These are phyloP conservation scores for Tinea pellionella DNA, from an alignment of 2,888 invertebrate genomes.

Conservation along the genomic window DNA sequence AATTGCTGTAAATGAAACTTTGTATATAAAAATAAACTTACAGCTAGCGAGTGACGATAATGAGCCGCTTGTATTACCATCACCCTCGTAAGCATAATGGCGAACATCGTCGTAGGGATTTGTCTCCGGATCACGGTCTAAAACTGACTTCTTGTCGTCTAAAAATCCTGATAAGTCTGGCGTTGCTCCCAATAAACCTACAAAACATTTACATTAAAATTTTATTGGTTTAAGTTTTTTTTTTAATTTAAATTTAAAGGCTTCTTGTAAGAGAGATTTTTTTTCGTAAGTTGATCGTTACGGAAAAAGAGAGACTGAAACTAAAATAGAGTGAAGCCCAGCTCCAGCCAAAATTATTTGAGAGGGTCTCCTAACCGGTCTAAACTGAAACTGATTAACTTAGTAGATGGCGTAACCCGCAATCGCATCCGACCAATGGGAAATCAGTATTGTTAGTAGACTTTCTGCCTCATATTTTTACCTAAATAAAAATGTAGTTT, in stretches of 20 bases:
- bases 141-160: slow-evolving; percentile 87
- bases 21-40: slow-evolving; percentile 60
- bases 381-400: no score
- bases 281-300: no score
- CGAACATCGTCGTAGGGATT: slow-evolving; percentile 96
- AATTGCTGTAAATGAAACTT: neutral
- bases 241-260: no score
- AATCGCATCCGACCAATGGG: neutral
- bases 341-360: no score
- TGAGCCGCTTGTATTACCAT: slow-evolving; percentile 92
- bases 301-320: no score
- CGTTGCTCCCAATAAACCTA: slow-evolving; percentile 51
- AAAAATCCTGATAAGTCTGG: slow-evolving; percentile 91
- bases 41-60: slow-evolving; percentile 92
- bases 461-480: no score
- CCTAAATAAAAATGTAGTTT: no score
- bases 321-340: no score
- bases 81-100: slow-evolving; percentile 98
- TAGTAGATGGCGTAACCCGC: neutral
- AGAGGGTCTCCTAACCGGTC: no score
- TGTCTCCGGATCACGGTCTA: slow-evolving; percentile 92
- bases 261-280: no score
- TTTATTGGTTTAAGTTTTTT: no score
- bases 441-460: neutral
- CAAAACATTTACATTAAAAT: neutral